These are phyloP conservation scores for Zootermopsis nevadensis DNA, from an alignment of 2,888 invertebrate genomes.

Conservation along the genomic window DNA sequence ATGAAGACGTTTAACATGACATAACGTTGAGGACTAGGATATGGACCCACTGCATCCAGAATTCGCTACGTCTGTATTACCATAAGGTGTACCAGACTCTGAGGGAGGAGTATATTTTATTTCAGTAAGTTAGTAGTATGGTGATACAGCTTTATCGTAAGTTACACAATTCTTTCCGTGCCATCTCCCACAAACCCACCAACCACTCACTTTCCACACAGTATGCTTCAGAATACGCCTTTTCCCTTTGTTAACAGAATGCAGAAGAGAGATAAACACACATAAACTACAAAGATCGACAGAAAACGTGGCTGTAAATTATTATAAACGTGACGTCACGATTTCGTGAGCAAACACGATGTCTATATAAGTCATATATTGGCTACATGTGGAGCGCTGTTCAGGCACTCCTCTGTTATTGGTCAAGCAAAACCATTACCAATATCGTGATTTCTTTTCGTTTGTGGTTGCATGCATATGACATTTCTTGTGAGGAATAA, in stretches of 20 bases:
- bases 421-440: not conserved
- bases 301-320: conserved; percentile 10
- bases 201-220: not conserved
- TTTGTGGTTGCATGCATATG: no score
- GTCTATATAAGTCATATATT: not conserved
- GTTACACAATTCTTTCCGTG: conserved; percentile 2
- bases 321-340: conserved; percentile 10
- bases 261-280: not conserved
- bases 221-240: not conserved
- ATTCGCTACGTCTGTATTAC: not conserved
- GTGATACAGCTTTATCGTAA: conserved; percentile 3
- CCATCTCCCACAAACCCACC: not conserved
- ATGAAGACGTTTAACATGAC: conserved; percentile 5
- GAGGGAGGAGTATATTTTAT: not conserved
- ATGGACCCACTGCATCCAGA: not conserved
- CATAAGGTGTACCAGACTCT: not conserved
- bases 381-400: not conserved
- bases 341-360: not conserved
- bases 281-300: conserved; percentile 4
- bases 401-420: not conserved
- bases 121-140: no score
- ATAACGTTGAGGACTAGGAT: not conserved
- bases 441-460: not conserved
- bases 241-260: not conserved
- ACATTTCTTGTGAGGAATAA: not conserved